These are phyloP conservation scores for Meandrina meandrites DNA, from an alignment of 92 coral and sea anemone species.

Conservation along the genomic window DNA sequence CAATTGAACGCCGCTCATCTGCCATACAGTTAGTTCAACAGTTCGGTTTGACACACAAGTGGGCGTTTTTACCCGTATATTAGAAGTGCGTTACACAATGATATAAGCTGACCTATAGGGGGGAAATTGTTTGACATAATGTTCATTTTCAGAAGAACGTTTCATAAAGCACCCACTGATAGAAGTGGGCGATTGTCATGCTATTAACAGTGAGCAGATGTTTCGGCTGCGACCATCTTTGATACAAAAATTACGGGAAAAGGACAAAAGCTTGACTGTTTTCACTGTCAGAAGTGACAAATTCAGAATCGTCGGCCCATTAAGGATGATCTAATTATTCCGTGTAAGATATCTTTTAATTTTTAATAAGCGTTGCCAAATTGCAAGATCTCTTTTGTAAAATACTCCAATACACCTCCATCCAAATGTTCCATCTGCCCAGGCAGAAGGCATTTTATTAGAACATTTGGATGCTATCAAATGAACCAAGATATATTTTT, in stretches of 20 bases:
- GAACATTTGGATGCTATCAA: background rate
- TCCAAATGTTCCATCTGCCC: too few relatives aligned
- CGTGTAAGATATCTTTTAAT: background rate
- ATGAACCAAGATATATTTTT: background rate
- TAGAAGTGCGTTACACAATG: too few relatives aligned
- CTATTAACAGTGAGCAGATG: background rate
- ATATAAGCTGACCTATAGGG: background rate
- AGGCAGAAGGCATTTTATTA: background rate
- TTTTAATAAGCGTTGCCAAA: background rate
- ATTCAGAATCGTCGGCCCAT: background rate
- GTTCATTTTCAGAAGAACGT: background rate
- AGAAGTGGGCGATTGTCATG: background rate
- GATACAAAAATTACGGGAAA: background rate
- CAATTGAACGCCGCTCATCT: too few relatives aligned
- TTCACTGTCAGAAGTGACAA: background rate
- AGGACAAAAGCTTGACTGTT: background rate
- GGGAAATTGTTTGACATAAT: background rate
- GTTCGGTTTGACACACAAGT: too few relatives aligned
- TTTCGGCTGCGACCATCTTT: background rate
- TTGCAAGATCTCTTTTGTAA: background rate
- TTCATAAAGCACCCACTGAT: background rate
- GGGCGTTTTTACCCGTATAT: too few relatives aligned
- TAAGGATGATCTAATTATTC: background rate
- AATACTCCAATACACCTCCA: background rate
- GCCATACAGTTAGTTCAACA: too few relatives aligned